phyloP scores from a whole-genome alignment of 2,113 vertebrate genomes.

The Salvator merianae region DNA sequence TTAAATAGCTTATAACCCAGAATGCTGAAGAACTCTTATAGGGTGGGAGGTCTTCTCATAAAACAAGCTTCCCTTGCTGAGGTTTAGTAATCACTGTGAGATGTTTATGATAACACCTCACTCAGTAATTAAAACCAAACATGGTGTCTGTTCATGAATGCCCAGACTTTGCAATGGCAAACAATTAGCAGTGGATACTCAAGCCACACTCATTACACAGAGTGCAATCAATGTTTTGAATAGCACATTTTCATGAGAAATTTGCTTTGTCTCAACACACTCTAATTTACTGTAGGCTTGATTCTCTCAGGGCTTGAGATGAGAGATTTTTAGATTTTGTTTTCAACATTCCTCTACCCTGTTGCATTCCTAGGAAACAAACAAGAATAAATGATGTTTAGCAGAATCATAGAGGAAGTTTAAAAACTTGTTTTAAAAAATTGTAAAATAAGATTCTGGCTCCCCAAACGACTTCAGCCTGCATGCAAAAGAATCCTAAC shows the following conservation, averaged over 20 bases:
- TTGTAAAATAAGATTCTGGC: not conserved
- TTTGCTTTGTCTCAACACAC: conserved; percentile 42
- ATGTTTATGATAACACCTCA: conserved; percentile 53
- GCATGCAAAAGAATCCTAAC: not conserved
- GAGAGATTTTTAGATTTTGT: not conserved
- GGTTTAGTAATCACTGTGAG: conserved; percentile 54
- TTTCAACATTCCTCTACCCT: conserved; percentile 10
- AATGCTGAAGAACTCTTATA: conserved; percentile 3
- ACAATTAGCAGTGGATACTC: conserved; percentile 44
- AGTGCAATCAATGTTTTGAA: conserved; percentile 63
- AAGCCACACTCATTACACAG: conserved; percentile 52
- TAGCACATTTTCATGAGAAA: conserved; percentile 50
- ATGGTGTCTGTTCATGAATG: conserved; percentile 40
- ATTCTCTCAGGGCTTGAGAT: not conserved
- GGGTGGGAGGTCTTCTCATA: not conserved
- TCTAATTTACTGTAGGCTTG: not conserved
- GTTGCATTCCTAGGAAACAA: not conserved
- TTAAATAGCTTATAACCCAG: conserved; percentile 7
- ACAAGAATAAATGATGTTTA: not conserved
- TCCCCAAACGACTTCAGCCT: not conserved
- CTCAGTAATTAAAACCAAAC: conserved; percentile 65
- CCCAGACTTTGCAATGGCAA: conserved; percentile 36
- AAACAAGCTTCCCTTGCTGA: conserved; percentile 29
- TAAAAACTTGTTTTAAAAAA: too few species aligned
- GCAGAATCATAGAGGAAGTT: not conserved